Evolutionary conservation across 2,113 vertebrate species (phyloP).

Genomic region (Oenanthe oenanthe): DNA sequence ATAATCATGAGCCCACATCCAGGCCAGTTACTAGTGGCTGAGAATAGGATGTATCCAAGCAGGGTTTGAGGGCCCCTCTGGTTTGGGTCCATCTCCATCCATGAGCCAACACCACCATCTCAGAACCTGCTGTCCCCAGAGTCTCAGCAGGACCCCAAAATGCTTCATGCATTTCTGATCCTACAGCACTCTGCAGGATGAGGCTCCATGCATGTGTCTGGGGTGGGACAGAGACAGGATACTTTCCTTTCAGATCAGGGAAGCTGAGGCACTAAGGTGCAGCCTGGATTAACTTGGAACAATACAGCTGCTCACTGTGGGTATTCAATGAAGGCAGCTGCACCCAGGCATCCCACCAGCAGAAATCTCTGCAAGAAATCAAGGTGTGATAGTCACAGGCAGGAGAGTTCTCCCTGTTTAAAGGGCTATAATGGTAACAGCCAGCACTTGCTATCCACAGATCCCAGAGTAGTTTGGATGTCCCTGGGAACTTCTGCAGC

Average conservation of each 20-base stretch:
- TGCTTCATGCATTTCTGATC: background rate
- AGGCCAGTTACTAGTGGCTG: slow-evolving; percentile 32
- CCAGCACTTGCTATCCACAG: background rate
- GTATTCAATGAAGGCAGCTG: background rate
- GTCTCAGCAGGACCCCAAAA: background rate
- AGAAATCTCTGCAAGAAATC: background rate
- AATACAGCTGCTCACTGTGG: background rate
- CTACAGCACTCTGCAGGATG: background rate
- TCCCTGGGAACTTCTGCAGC: background rate
- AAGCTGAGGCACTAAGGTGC: background rate
- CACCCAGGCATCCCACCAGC: background rate
- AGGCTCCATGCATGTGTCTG: background rate
- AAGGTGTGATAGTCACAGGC: background rate
- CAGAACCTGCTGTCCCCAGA: background rate
- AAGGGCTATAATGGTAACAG: background rate
- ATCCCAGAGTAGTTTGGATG: background rate
- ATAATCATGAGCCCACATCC: slow-evolving; percentile 63
- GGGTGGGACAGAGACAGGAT: background rate
- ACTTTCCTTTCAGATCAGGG: background rate
- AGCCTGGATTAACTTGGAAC: background rate
- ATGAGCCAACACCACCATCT: background rate
- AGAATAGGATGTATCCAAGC: slow-evolving; percentile 21
- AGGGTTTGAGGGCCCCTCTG: slow-evolving; percentile 1
- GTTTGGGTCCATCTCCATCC: background rate
- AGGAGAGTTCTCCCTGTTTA: background rate